Evolutionary conservation across 1,140 invertebrate species (phyloP), one percentile per base, ranked within the genome.

Genomic region (Charaxes varanes): DNA sequence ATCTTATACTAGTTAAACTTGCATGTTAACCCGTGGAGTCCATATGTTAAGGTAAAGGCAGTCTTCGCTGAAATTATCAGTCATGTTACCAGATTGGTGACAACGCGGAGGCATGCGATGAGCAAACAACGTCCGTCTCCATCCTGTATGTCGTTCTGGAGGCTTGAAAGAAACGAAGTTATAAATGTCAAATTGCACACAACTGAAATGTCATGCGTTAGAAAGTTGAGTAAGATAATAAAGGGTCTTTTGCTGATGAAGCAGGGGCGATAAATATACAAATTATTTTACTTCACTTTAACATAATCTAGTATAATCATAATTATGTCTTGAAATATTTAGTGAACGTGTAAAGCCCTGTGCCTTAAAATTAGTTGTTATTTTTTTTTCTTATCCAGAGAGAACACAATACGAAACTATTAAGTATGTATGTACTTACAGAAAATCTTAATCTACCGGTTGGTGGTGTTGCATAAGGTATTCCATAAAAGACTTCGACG

Each of bases 11-110:
- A 12, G 32, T n/a, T 33, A 1, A 13, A 16, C 16, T 30, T 17
- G 4, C 15, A 31, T 21, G 12, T 40, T 58, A 48, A 80, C 76
- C 77, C 67, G 63, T 50, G 74, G 57, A 12, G 71, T 76, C 61
- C 69, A 81, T 53, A 81, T 68, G 36, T 84, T 84, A n/a, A 81
- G 55, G 36, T 69, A 81, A 10, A 81, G 57, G 34, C 78, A 82
- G 52, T 82, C 73, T 65, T 82, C 78, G 19, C 41, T 79, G n/a
- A 54, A 62, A 21, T 60, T 54, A 6, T 66, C 56, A 19, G 12
- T 62, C 13, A 67, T 56, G 32, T 34, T 43, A 12, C 41, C 56
- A 6, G 47, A 31, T 41, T 73, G 62, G 0, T 70, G 78, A 43
- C 78, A 82, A n/a, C 62, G 60, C 7, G 67, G 71, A 8, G 66